Evolutionary conservation across 2,888 invertebrate genomes (phyloP), one percentile per base, ranked within the genome.

Genomic region (Watsonalla binaria): DNA sequence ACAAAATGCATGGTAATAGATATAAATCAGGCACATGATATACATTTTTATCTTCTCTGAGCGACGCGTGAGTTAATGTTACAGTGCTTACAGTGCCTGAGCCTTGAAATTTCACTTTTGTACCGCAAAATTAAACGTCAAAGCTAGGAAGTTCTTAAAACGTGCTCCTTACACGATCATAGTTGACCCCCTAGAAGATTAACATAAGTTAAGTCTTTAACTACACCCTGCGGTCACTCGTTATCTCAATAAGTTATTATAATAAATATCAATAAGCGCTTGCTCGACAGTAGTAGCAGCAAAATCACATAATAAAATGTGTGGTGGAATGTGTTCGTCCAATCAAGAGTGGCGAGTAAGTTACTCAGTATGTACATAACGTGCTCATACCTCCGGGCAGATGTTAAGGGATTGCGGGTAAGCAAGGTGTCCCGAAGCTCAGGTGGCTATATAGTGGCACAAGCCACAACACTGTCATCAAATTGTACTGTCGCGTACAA

Each of bases 361-460:
- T 49, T 49, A 49, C 49, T 49, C 49, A 49, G 39, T 39, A 49
- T 39, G 39, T 49, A 49, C 39, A 39, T 39, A 57, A 59, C 58
- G 55, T 49, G 45, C 47, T 55, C 54, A 54, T 51, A 53, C 49
- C 53, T 52, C 54, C 54, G 65, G 74, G 82, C 90, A 88, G 89
- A 85, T 89, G 89, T 80, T 76, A 76, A 77, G 74, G 80, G 80
- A 82, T 84, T 81, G 82, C 69, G 73, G 70, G 56, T 60, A 63
- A 73, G 82, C 88, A 88, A 89, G 87, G 88, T 90, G 89, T 84
- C 78, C 63, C 61, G 62, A 64, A 56, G 54, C 72, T 87, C 87
- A 87, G 88, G 87, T 87, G 88, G 70, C 66, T 60, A 62, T 59
- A 55, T 64, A 68, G 71, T 74, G 83, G 85, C 89, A 83, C 87